Evolutionary conservation across 2,888 invertebrate genomes (phyloP), one percentile per base, ranked within the genome.

Genomic region (Enoplolaimus lenunculus): DNA sequence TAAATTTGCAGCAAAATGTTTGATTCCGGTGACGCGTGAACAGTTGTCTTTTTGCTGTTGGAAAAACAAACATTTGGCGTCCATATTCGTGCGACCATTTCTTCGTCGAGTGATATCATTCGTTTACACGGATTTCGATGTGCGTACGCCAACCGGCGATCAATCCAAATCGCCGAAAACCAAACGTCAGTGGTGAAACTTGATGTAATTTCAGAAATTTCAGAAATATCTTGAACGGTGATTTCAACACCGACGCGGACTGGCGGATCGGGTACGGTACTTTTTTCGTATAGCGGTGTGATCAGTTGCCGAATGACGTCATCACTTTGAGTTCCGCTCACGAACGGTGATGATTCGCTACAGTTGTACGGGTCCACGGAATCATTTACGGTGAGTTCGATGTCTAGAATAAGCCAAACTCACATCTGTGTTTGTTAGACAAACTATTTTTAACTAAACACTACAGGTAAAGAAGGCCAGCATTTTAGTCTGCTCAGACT

Each of bases 171-270:
- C 1, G 71, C 71, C 30, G 60, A 60, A 60, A 71, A 69, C 71
- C 71, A 71, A 29, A 70, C 45, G 30, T 71, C 71, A 13, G 69
- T 60, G 13, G 34, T 34, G 29, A 71, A 71, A 45, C 57, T 57
- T 59, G 71, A 71, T n/a, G 68, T 69, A 21, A 70, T 70, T n/a
- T 70, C 71, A 30, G 69, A 70, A 16, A 71, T 71, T 21, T 31
- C 21, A 1, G 69, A 70, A 2, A 71, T 60, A 34, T 71, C 71
- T 34, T 71, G 71, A 31, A 71, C 60, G 1, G 71, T 71, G 21
- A 71, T 30, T 70, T 71, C 71, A 2, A 71, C 68, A 1, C 34
- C 34, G 16, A 70, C 69, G 2, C 26, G 1, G 3, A 69, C 68
- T 34, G 71, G 71, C 13, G 71, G 71, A 60, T 68, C 34, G 7